These are phyloP conservation scores for Allacma fusca DNA, from an alignment of 2,888 invertebrate species.

Conservation along the genomic window DNA sequence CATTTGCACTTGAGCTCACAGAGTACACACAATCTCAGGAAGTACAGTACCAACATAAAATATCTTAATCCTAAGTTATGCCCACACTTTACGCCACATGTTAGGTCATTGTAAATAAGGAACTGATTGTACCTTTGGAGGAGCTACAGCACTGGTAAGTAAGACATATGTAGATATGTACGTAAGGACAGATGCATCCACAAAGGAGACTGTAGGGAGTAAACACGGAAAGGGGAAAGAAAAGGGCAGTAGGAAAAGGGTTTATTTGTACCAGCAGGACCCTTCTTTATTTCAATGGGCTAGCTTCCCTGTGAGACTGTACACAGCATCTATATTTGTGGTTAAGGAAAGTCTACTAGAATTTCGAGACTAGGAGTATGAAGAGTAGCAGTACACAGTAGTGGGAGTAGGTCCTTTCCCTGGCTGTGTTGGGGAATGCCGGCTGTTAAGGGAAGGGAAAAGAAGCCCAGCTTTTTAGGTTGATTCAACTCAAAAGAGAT, in stretches of 20 bases:
- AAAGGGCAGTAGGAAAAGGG: neutral
- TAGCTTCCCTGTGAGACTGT: too few relatives aligned
- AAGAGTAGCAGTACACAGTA: too few relatives aligned
- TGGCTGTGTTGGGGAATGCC: too few relatives aligned
- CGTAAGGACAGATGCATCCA: too few relatives aligned
- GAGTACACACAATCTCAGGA: neutral
- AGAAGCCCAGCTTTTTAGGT: slow-evolving; percentile 20
- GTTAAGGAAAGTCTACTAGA: too few relatives aligned
- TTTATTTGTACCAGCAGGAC: neutral
- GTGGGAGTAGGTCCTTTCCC: too few relatives aligned
- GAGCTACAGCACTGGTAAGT: too few relatives aligned
- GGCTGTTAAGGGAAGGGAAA: neutral
- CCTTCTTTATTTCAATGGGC: neutral
- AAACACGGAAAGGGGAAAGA: too few relatives aligned
- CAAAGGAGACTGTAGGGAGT: too few relatives aligned
- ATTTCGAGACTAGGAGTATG: too few relatives aligned
- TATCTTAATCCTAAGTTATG: slow-evolving; percentile 7
- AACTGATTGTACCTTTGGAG: too few relatives aligned
- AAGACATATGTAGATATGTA: too few relatives aligned
- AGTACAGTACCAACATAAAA: neutral
- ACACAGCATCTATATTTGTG: neutral
- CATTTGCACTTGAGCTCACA: neutral
- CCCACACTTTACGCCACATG: neutral
- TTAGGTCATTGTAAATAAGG: slow-evolving; percentile 6
- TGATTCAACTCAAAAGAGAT: slow-evolving; percentile 44